These are phyloP conservation scores for Stegostoma tigrinum DNA, from an alignment of 2,113 vertebrate genomes.

Conservation along the genomic window DNA sequence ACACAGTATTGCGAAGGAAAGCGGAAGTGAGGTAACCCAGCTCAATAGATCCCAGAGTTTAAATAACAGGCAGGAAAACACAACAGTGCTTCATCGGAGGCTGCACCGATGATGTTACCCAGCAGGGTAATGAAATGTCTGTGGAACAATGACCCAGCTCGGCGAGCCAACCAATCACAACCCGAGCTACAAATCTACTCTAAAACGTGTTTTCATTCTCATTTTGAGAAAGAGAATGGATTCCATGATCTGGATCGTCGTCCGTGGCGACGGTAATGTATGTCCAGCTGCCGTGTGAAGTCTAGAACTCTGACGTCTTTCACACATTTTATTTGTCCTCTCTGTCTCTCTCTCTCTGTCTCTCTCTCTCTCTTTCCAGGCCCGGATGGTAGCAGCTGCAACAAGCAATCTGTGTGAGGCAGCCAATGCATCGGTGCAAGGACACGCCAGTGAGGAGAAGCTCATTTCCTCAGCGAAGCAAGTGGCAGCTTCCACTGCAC, in stretches of 20 bases:
- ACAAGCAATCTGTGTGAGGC: slow-evolving; percentile 95
- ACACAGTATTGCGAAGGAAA: too few species aligned
- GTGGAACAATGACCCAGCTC: too few species aligned
- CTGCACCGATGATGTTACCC: too few species aligned
- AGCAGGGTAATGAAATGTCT: too few species aligned
- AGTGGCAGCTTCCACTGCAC: slow-evolving; percentile 92
- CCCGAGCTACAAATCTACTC: too few species aligned
- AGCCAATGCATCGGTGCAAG: slow-evolving; percentile 92
- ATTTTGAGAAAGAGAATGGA: neutral
- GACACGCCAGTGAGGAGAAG: slow-evolving; percentile 95
- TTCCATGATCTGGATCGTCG: neutral
- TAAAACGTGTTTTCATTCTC: neutral
- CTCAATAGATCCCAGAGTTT: too few species aligned
- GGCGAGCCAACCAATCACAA: too few species aligned
- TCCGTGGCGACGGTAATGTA: neutral
- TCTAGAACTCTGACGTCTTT: neutral
- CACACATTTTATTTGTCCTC: neutral
- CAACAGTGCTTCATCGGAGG: too few species aligned
- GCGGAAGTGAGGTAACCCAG: too few species aligned
- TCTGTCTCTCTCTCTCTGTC: neutral
- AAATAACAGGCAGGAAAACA: too few species aligned
- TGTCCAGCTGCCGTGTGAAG: too few species aligned
- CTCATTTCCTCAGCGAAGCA: slow-evolving; percentile 97
- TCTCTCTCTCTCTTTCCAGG: slow-evolving; percentile 52
- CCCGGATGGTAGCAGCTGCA: slow-evolving; percentile 90